Conservation (phyloP, 2,113 vertebrate genomes). For the Pachycephala philippinensis region DNA sequence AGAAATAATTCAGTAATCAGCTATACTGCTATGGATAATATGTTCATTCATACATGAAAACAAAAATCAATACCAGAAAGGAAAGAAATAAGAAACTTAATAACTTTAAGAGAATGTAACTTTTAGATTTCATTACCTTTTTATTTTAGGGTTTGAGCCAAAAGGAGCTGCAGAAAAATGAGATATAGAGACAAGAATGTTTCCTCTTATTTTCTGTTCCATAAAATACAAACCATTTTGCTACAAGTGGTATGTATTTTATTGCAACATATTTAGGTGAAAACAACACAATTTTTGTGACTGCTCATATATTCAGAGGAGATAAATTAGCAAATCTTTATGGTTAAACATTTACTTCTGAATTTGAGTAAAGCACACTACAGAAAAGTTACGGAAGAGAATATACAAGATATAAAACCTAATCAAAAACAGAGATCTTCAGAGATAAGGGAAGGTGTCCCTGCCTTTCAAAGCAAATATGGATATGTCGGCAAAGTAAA, state of each 20-base stretch:
- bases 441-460: not conserved
- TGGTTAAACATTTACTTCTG: not conserved
- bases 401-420: not conserved
- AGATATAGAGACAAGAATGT: not conserved
- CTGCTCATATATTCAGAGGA: not conserved
- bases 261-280: not conserved
- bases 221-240: not conserved
- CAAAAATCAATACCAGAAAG: not conserved
- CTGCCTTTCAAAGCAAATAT: not conserved
- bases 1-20: not conserved
- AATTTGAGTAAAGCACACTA: not conserved
- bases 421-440: not conserved
- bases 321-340: not conserved
- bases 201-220: not conserved
- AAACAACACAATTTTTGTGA: not conserved
- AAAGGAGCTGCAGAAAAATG: not conserved
- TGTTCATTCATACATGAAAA: not conserved
- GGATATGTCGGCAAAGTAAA: not conserved
- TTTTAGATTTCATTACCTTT: not conserved
- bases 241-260: not conserved
- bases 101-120: not conserved
- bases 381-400: not conserved
- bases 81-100: not conserved
- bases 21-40: not conserved
- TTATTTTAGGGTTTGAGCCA: not conserved